Evolutionary conservation across 2,113 vertebrate genomes (phyloP).

Genomic region (Ondatra zibethicus): DNA sequence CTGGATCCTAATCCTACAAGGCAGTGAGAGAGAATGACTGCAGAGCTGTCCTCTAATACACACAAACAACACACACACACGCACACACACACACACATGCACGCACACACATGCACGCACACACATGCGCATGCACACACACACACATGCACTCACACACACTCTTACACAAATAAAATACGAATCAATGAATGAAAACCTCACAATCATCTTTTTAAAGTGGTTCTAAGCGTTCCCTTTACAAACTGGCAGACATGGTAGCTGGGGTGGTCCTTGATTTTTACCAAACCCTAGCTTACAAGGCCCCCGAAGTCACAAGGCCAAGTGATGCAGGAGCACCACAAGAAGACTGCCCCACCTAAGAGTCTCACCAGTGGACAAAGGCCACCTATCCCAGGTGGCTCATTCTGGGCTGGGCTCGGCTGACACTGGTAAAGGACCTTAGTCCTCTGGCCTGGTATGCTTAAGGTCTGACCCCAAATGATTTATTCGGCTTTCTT

Average conservation of each 20-base stretch:
- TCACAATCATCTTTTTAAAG: neutral
- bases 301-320: neutral
- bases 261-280: neutral
- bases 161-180: neutral
- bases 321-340: no score
- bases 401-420: neutral
- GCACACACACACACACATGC: neutral
- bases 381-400: neutral
- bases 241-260: neutral
- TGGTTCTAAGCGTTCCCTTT: neutral
- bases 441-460: neutral
- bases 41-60: neutral
- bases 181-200: neutral
- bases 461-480: no score
- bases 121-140: neutral
- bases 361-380: neutral
- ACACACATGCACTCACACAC: neutral
- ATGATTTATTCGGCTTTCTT: neutral
- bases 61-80: neutral
- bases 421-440: fast-evolving
- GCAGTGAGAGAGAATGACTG: no score
- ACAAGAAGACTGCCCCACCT: neutral
- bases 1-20: neutral
- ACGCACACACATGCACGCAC: no score
- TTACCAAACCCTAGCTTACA: neutral